Evolutionary conservation across 1,140 invertebrate genomes (phyloP).

Genomic region (Dolichoris vasculosae): DNA sequence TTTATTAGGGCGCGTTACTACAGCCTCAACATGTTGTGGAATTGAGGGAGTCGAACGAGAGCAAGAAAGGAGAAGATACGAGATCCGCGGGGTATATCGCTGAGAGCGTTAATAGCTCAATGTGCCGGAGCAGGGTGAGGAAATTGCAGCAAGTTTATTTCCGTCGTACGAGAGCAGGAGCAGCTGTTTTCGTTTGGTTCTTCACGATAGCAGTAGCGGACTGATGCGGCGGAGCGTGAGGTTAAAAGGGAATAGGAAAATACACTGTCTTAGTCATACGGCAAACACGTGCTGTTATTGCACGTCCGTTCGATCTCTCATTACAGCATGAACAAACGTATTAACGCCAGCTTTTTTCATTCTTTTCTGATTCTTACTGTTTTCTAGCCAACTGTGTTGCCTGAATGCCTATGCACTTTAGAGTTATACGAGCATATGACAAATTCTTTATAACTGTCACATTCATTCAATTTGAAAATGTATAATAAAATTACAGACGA

Average conservation of each 20-base stretch:
- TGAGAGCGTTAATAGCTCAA: conserved; percentile 37
- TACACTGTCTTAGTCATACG: background rate
- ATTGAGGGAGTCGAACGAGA: background rate
- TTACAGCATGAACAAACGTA: background rate
- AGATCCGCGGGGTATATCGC: background rate
- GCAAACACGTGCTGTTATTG: background rate
- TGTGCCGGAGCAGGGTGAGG: conserved; percentile 52
- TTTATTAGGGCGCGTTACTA: background rate
- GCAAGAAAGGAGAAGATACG: background rate
- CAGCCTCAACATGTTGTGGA: too few relatives aligned
- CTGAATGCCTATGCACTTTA: too few relatives aligned
- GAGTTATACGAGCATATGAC: too few relatives aligned
- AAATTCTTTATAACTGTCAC: too few relatives aligned
- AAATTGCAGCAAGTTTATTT: conserved; percentile 69
- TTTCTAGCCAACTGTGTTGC: too few relatives aligned
- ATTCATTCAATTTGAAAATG: too few relatives aligned
- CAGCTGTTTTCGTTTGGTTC: background rate
- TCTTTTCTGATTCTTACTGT: too few relatives aligned
- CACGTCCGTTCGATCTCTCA: background rate
- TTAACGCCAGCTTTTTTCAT: too few relatives aligned
- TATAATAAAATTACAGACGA: too few relatives aligned
- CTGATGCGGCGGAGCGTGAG: background rate
- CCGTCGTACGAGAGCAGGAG: conserved; percentile 57
- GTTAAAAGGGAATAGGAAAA: background rate
- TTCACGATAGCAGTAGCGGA: background rate